Conservation (phyloP, 30 jellyfish, hydroid and myxozoan species). For the Aurelia coerulea region DNA sequence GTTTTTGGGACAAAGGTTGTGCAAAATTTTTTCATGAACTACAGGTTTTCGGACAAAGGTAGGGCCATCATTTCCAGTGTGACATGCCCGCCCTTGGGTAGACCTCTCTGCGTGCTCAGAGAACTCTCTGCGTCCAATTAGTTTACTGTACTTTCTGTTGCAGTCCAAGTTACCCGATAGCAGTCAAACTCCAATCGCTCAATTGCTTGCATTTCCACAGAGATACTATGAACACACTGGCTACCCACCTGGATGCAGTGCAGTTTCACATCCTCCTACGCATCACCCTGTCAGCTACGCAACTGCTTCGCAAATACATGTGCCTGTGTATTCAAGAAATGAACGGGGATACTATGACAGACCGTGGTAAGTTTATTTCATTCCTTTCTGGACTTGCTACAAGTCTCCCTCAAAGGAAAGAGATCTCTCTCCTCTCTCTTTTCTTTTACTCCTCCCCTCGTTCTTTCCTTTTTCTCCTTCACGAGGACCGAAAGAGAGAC, state of each 20-base stretch:
- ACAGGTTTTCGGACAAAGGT: no score
- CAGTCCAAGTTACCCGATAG: slow-evolving; percentile 74
- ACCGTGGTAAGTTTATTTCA: slow-evolving; percentile 68
- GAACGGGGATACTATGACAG: slow-evolving; percentile 89
- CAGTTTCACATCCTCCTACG: slow-evolving; percentile 72
- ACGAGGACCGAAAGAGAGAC: no score
- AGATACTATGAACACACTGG: slow-evolving; percentile 87
- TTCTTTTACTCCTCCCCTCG: not conserved
- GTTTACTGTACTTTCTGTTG: slow-evolving; percentile 45
- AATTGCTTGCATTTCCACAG: slow-evolving; percentile 87
- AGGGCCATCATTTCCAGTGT: no score
- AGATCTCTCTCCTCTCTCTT: no score
- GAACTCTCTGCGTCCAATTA: slow-evolving; percentile 10
- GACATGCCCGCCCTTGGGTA: no score
- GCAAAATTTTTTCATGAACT: no score
- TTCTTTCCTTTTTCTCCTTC: no score
- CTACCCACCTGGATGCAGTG: slow-evolving; percentile 84
- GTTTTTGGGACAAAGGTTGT: no score
- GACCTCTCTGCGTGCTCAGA: no score
- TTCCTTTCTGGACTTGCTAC: not conserved
- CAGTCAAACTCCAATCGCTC: slow-evolving; percentile 76
- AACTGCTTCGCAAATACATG: slow-evolving; percentile 83
- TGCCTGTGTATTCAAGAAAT: slow-evolving; percentile 90
- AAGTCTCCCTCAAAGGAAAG: no score
- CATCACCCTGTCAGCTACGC: slow-evolving; percentile 83